Base-by-base conservation (phyloP, 1,140 invertebrate genomes). In the Delia radicum region DNA sequence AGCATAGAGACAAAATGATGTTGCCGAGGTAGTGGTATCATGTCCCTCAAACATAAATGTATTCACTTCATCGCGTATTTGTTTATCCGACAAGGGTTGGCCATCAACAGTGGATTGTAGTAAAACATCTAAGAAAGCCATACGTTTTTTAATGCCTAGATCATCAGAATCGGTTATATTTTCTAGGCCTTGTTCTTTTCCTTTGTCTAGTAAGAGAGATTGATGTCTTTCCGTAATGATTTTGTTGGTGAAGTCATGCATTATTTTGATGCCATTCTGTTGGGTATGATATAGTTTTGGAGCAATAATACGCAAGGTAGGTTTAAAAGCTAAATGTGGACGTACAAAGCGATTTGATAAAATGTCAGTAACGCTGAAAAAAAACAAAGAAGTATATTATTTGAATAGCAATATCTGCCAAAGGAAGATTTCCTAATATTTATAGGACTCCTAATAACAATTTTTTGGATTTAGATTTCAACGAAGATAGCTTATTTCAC, bases 121-220 rank as follows among this genome's bases (percentile, higher is more conserved):
- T n/a, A 94, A 80, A 37, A 93, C 85, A 86, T 94, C 93, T 73
- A 94, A 81, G 79, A 94, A 91, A 2, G 91, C 91, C 42, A 91
- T 80, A 73, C 88, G 86, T 76, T 89, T 90, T 77, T 87, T 88
- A 1, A 78, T 79, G 28, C 78, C 85, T 81, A 72, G 10, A 37
- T 65, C 71, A 27, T 73, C 26, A 33, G 63, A 10, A 21, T 69
- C 65, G 24, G 1, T 13, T 37, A 42, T 18, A 63, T 12, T 15
- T n/a, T 69, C 29, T 33, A 27, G 27, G 1, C 28, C 24, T 37
- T 28, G 27, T 12, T 46, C 61, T 18, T 69, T 46, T 12, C 21
- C n/a, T 26, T 71, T 21, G 13, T 33, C 37, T 61, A 75, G 18
- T 12, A 75, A 28, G 21, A 69, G 18, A 21, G 37, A 27, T 7